Conservation (phyloP, 1,140 invertebrate genomes). For the Elysia chlorotica region DNA sequence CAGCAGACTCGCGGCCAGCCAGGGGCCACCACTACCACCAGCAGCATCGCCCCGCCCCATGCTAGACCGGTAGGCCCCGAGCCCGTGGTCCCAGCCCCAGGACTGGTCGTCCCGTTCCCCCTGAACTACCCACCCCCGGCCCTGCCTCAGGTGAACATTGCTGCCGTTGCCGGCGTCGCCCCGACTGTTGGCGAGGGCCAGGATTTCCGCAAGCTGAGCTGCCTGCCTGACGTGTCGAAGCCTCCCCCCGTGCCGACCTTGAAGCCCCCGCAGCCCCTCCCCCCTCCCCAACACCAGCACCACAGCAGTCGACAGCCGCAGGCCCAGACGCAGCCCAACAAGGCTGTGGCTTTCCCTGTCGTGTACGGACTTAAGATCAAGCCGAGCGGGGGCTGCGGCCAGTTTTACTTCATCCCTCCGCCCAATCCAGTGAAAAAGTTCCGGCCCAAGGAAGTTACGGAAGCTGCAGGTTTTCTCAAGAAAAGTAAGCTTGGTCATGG, state of each 20-base stretch:
- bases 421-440: background rate
- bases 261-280: background rate
- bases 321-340: background rate
- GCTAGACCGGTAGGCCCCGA: background rate
- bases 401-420: background rate
- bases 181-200: no score
- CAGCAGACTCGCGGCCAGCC: background rate
- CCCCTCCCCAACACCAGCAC: background rate
- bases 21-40: background rate
- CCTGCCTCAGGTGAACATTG: no score
- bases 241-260: no score
- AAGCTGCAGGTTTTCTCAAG: background rate
- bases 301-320: background rate
- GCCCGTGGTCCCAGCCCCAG: no score
- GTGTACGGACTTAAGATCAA: background rate
- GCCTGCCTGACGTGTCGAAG: no score
- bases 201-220: no score
- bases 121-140: background rate
- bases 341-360: background rate
- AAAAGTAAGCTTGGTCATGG: no score
- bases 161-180: no score
- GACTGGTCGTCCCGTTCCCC: no score
- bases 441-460: background rate
- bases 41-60: background rate
- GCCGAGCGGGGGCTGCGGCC: background rate